phyloP scores from a whole-genome alignment of 2,797 vertebrate species.

The Scolopax rusticola region DNA sequence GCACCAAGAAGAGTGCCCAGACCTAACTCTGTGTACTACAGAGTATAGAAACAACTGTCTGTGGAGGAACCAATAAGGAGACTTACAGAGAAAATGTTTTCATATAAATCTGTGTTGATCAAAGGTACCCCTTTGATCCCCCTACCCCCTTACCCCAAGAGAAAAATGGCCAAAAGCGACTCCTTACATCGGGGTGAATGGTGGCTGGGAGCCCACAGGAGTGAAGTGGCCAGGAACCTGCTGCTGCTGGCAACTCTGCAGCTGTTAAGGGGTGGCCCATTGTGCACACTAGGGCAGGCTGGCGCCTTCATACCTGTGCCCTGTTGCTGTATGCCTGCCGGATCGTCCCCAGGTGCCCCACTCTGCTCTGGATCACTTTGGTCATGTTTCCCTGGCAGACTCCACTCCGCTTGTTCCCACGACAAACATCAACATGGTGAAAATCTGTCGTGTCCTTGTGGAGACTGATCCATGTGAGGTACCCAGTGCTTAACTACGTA shows the following conservation, averaged over 20 bases:
- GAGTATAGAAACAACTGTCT: background rate
- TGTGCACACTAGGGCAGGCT: too few relatives aligned
- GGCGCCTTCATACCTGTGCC: too few relatives aligned
- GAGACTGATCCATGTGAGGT: background rate
- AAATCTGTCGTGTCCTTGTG: background rate
- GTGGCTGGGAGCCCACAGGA: background rate
- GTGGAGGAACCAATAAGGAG: background rate
- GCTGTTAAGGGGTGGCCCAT: background rate
- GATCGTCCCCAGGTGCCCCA: rapidly evolving
- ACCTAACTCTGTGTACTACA: background rate
- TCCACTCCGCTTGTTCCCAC: background rate
- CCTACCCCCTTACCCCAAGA: background rate
- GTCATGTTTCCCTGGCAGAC: background rate
- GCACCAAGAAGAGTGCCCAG: background rate
- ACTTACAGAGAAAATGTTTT: background rate
- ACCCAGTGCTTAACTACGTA: rapidly evolving
- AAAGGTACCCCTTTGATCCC: background rate
- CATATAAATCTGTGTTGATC: background rate
- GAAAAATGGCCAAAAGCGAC: background rate
- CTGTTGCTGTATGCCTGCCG: background rate
- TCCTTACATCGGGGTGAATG: rapidly evolving
- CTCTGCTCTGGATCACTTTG: background rate
- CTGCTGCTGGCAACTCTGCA: background rate
- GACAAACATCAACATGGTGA: background rate
- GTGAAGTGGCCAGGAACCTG: background rate